Conservation (phyloP, 2,797 vertebrate genomes). For the Acanthiza pusilla region DNA sequence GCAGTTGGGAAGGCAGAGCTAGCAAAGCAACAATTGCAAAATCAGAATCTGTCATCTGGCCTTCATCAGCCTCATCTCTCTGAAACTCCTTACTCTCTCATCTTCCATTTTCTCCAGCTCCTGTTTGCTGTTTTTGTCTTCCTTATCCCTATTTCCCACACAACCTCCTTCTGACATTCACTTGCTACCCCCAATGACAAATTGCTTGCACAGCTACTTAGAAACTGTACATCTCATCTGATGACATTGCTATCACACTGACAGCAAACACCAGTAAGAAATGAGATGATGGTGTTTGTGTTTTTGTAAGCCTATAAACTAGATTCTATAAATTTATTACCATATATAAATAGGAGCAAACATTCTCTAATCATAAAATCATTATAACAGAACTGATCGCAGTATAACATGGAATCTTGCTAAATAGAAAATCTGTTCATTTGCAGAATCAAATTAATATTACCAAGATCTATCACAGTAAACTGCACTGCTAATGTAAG, state of each 20-base stretch:
- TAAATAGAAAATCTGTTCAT: constrained; percentile 24
- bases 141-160: background rate
- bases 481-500: constrained; percentile 21
- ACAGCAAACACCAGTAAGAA: constrained; percentile 2
- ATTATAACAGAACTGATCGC: background rate
- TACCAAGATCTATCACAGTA: constrained; percentile 25
- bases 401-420: background rate
- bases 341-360: constrained; percentile 36
- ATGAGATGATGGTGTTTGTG: background rate
- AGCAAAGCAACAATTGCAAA: background rate
- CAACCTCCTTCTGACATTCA: background rate
- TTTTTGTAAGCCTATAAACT: constrained; percentile 31
- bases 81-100: background rate
- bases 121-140: background rate
- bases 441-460: constrained; percentile 33
- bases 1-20: background rate
- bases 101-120: background rate
- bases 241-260: background rate
- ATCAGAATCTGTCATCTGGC: background rate
- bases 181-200: background rate
- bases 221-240: background rate
- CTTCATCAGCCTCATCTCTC: background rate
- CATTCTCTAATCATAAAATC: constrained; percentile 24
- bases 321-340: constrained; percentile 35
- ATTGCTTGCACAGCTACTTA: background rate